Base-by-base conservation (phyloP, 1,140 invertebrate genomes). In the Dufourea novaeangliae region DNA sequence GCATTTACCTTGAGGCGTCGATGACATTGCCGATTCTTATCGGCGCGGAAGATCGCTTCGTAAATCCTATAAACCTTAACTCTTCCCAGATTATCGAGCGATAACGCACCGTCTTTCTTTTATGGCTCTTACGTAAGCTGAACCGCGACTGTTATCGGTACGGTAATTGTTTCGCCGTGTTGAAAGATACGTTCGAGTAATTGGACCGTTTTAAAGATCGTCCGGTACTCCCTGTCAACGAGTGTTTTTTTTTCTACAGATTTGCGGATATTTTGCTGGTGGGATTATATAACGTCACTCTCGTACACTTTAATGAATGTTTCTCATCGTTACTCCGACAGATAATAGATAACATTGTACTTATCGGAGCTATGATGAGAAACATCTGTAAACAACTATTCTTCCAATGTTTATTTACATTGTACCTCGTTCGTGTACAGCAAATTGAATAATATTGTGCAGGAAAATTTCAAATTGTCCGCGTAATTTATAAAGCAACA, bases 11-110 rank as follows among this genome's bases (percentile, higher is more conserved):
- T 64, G 39, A n/a, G 5, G 10, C 14, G 34, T 17, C 46, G 54
- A 61, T 37, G 32, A 61, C 57, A 37, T 12, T 61, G 32, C 57
- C 32, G 57, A 61, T 61, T 61, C 57, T 37, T 61, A 61, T 61
- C 57, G 57, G 32, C 59, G 20, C 17, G 57, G 27, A 57, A 10
- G 34, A 61, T 61, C 7, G 32, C 32, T 8, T 10, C 32, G 17
- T 11, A 32, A 61, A n/a, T 59, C 57, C 29, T n/a, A 8, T 17
- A 2, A 4, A 29, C 57, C 29, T 59, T 32, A 32, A 37, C 32
- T 37, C 37, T 37, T 37, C n/a, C 17, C 32, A 1, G 57, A 37
- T 61, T 37, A 61, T 37, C 57, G 57, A 5, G 6, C 3, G 57
- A 61, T 37, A 61, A 22, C 57, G 57, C 20, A 1, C 8, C 32